Conservation (phyloP, 2,797 vertebrate species). For the Clarias pachynema region DNA sequence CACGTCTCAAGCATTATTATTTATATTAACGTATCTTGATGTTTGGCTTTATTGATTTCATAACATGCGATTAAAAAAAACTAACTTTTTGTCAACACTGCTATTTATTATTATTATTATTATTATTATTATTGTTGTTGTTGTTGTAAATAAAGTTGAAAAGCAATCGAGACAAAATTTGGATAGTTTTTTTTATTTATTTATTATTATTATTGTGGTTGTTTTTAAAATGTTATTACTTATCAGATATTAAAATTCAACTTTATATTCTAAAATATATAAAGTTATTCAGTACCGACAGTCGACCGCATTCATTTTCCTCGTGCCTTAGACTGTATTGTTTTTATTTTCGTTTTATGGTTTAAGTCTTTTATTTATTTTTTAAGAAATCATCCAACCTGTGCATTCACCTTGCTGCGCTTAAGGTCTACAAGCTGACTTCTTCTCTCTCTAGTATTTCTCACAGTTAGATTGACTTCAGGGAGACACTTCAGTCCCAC, state of each 20-base stretch:
- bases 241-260: no score
- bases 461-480: neutral
- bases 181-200: no score
- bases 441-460: neutral
- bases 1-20: neutral
- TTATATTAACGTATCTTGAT: neutral
- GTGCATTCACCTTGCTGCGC: neutral
- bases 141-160: no score
- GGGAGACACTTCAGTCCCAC: conserved; percentile 7
- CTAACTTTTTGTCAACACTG: neutral
- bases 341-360: neutral
- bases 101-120: neutral
- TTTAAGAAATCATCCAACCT: neutral
- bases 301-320: neutral
- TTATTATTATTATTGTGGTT: no score
- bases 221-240: no score
- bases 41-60: neutral
- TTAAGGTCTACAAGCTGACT: neutral
- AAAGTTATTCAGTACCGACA: no score
- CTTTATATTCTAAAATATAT: no score
- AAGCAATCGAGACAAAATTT: no score
- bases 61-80: neutral
- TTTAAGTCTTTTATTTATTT: neutral
- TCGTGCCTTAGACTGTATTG: neutral
- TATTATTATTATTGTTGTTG: no score